Evolutionary conservation across 2,797 vertebrate genomes (phyloP).

Genomic region (Chanos chanos): DNA sequence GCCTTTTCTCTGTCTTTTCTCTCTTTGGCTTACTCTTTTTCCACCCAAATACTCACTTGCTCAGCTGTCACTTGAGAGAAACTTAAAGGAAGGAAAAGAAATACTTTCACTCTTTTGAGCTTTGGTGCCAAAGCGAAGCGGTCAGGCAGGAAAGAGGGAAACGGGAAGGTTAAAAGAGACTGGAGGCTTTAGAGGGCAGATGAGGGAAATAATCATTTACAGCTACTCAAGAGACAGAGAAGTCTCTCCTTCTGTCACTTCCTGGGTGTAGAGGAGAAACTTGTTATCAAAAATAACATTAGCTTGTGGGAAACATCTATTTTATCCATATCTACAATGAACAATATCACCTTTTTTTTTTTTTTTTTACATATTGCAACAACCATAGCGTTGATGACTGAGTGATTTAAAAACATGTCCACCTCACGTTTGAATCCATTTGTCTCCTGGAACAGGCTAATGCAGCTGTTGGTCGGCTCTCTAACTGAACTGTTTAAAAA

Average conservation of each 20-base stretch:
- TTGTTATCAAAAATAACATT: too few species aligned
- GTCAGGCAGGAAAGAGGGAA: constrained; percentile 66
- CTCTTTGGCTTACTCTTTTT: constrained; percentile 28
- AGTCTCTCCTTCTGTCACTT: constrained; percentile 21
- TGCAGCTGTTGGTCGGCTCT: too few species aligned
- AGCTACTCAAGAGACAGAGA: constrained; percentile 1
- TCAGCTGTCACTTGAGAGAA: constrained; percentile 85
- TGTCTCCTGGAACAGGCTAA: too few species aligned
- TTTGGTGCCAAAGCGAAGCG: constrained; percentile 58
- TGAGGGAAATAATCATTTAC: constrained; percentile 67
- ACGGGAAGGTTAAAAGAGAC: constrained; percentile 69
- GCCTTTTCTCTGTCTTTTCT: constrained; percentile 49
- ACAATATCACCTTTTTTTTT: too few species aligned
- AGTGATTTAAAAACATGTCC: too few species aligned
- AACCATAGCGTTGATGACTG: too few species aligned
- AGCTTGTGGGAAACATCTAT: too few species aligned
- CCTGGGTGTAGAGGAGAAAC: too few species aligned
- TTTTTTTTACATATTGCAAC: constrained; percentile 15
- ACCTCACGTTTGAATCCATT: too few species aligned
- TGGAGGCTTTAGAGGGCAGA: constrained; percentile 52
- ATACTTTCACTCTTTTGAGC: constrained; percentile 57
- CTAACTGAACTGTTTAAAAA: too few species aligned
- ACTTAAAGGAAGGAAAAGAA: constrained; percentile 66
- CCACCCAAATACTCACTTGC: constrained; percentile 69
- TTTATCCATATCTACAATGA: too few species aligned